phyloP scores from a whole-genome alignment of 2,888 invertebrate species.

The Euplagia quadripunctaria region DNA sequence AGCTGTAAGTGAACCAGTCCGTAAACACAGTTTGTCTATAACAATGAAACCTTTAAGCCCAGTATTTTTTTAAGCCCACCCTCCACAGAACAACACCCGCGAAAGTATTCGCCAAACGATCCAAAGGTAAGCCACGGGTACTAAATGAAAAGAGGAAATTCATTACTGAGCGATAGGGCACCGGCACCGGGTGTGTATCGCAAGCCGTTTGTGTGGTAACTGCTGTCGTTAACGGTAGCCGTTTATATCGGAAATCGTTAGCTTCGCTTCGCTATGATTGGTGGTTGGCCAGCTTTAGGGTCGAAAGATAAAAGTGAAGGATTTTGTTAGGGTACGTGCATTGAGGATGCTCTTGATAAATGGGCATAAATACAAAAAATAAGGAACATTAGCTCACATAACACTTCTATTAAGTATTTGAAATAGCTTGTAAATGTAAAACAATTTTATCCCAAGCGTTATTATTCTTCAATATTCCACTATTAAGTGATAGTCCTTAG shows the following conservation, averaged over 20 bases:
- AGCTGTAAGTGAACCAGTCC: neutral
- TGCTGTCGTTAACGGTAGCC: constrained; percentile 69
- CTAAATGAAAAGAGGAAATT: constrained; percentile 76
- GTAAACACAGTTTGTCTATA: constrained; percentile 1
- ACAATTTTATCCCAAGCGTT: too few relatives aligned
- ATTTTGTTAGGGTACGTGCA: constrained; percentile 45
- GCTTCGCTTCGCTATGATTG: constrained; percentile 74
- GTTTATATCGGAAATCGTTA: constrained; percentile 79
- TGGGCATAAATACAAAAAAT: neutral
- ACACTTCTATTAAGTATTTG: too few relatives aligned
- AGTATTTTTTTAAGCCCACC: constrained; percentile 43
- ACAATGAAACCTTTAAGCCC: constrained; percentile 13
- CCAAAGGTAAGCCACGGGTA: constrained; percentile 58
- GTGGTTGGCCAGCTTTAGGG: constrained; percentile 65
- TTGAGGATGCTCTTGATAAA: constrained; percentile 8
- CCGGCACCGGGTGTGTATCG: constrained; percentile 62
- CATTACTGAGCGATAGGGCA: constrained; percentile 67
- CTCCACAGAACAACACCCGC: constrained; percentile 45
- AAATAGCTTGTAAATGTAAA: too few relatives aligned
- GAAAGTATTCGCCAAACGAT: constrained; percentile 45
- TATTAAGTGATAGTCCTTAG: too few relatives aligned
- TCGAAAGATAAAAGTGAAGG: constrained; percentile 55
- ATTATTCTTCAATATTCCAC: too few relatives aligned
- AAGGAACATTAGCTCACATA: too few relatives aligned
- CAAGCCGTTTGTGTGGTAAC: constrained; percentile 66